Base-by-base conservation (phyloP, 37 sponge, comb jelly and placozoan species). In the Dysidea cf. avara region DNA sequence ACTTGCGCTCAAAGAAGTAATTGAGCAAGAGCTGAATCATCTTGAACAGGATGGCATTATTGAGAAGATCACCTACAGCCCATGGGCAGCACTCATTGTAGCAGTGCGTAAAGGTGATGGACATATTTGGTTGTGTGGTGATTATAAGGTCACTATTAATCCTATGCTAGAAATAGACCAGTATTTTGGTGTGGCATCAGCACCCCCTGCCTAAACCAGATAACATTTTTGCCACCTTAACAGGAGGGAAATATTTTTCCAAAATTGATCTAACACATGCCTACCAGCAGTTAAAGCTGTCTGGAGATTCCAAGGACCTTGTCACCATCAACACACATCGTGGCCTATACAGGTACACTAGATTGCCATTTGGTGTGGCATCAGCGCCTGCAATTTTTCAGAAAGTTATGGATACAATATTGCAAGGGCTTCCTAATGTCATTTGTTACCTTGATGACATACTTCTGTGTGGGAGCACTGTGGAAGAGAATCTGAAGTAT, bases 191-290 rank as follows among this genome's bases (percentile, higher is more conserved):
- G 70, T 68, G 24, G 30, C n/a, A 18, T 16, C 20, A 28, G 16
- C 56, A 80, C 31, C 81, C 81, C 13, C 22, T 71, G 40, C 81
- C 81, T 26, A 71, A 48, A 17, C 31, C 53, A 13, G 65, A 80
- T 18, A 53, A 70, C 9, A 54, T 68, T 36, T 56, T 71, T 9
- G 35, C 68, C 24, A 68, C 53, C 20, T n/a, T 80, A 61, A 25
- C 31, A 14, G 71, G 63, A 13, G 47, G 69, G 36, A 24, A 68
- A 47, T 49, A 21, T 9, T 68, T 68, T 43, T 24, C 22, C 21
- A 66, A 66, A 40, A 16, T 66, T 21, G 68, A 68, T 40, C 12
- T 68, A 47, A 28, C 47, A 68, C 43, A 22, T 49, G 69, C 69
- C 24, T 68, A 68, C 50, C 21, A 31, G 7, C 69, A 68, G 28